Base-by-base conservation (phyloP, 2,797 vertebrate genomes). In the Spheniscus humboldti region DNA sequence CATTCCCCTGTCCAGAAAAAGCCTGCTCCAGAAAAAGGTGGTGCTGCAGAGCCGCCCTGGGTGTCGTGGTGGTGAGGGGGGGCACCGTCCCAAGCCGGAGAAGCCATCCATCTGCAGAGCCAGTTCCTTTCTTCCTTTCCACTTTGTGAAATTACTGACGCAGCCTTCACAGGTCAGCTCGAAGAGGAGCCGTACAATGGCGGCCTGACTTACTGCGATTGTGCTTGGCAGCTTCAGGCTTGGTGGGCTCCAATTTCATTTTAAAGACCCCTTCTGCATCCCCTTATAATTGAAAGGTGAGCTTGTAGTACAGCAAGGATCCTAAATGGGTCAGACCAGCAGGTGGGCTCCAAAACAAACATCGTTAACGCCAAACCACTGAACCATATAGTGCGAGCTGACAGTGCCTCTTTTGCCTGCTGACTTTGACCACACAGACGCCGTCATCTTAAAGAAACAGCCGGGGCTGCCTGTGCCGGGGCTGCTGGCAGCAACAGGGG, bases 261-360 rank as follows among this genome's bases (percentile, higher is more conserved):
- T 77, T 64, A 56, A 73, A 94, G 86, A 56, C 43, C 56, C 66
- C 75, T 72, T 77, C 62, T 55, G 41, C 79, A 79, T 95, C 92
- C 30, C 33, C 35, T 83, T 59, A 6, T 68, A 79, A 90, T 90
- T 71, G 82, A 84, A 89, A 94, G 81, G 91, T 37, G 45, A 91
- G 33, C 69, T 56, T 45, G 64, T 81, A 66, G 80, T 64, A 62
- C 89, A 86, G 66, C 47, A 27, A 91, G 94, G 91, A 95, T 91
- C 95, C 94, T 76, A 97, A 97, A 95, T 94, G 97, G 97, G 96
- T 95, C 97, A 97, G 96, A 41, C 31, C 66, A 78, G 93, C 93
- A 39, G 24, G 55, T 35, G 50, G 90, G 84, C 95, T 97, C 97
- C 96, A 97, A 96, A 96, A 92, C 92, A 97, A 97, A 95, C 50